Percentiles rank a stretch among this genome's conserved stretches.
phyloP scores from a whole-genome alignment of 2,113 vertebrate species.

The Laticauda laticaudata region DNA sequence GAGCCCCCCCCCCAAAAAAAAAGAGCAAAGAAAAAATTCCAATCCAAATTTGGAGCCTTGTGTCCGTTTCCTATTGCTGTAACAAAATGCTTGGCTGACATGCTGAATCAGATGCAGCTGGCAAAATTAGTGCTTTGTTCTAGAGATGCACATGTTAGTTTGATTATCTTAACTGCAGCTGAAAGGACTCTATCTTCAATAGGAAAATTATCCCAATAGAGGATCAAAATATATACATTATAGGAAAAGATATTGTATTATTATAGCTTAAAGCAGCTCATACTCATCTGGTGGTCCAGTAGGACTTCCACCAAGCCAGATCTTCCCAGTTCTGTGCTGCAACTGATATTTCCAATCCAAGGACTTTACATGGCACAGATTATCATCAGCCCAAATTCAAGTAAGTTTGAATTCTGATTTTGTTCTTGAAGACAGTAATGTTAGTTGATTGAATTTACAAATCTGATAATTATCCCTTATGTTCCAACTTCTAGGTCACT shows the following conservation, averaged over 20 bases:
- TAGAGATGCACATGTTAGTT: constrained; percentile 54
- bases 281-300: not conserved
- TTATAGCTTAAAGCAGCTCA: constrained; percentile 42
- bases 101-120: constrained; percentile 45
- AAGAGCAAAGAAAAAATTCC: constrained; percentile 48
- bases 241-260: constrained; percentile 56
- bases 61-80: constrained; percentile 48
- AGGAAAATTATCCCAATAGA: constrained; percentile 59
- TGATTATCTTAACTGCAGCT: constrained; percentile 58
- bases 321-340: not conserved
- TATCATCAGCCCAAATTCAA: not conserved
- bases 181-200: constrained; percentile 60
- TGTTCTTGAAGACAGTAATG: not conserved
- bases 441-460: not conserved
- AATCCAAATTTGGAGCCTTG: constrained; percentile 35
- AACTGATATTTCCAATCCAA: not conserved
- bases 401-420: not conserved
- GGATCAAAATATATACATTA: constrained; percentile 53
- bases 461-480: not conserved
- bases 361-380: not conserved
- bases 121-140: constrained; percentile 50
- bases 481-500: not conserved
- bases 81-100: constrained; percentile 49
- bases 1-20: not conserved
- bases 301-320: not conserved